Percentiles rank a stretch among this genome's conserved stretches.
These are phyloP conservation scores for Meta bourneti DNA, from an alignment of 2,888 invertebrate species.

Conservation along the genomic window DNA sequence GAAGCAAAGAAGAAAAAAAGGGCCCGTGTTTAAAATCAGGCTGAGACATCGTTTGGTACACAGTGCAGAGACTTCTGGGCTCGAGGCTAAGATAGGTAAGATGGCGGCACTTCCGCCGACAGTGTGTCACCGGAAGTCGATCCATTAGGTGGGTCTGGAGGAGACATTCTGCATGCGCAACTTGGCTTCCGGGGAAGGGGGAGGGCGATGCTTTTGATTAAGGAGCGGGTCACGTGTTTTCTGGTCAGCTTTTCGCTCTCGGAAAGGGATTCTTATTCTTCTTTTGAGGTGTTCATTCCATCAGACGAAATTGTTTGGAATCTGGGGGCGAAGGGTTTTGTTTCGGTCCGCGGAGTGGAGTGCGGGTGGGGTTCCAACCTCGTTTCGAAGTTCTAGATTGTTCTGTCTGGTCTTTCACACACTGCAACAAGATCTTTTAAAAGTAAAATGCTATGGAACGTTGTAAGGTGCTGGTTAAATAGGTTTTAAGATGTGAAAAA, in stretches of 20 bases:
- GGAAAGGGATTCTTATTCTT: slow-evolving; percentile 12
- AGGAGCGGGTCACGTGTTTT: slow-evolving; percentile 70
- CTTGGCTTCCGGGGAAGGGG: slow-evolving; percentile 59
- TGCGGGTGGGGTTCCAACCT: not conserved
- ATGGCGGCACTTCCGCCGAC: slow-evolving; percentile 74
- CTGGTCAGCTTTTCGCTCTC: slow-evolving; percentile 53
- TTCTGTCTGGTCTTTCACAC: too few relatives aligned
- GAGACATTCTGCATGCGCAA: slow-evolving; percentile 75
- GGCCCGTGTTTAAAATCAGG: slow-evolving; percentile 67
- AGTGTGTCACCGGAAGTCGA: slow-evolving; percentile 77
- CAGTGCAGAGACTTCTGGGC: slow-evolving; percentile 41
- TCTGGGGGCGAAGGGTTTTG: not conserved
- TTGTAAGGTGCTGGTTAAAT: too few relatives aligned
- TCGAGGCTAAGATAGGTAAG: slow-evolving; percentile 67
- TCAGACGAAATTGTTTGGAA: slow-evolving; percentile 28
- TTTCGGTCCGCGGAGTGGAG: not conserved
- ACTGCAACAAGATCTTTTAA: too few relatives aligned
- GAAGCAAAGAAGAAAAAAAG: slow-evolving; percentile 33
- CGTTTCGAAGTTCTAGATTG: too few relatives aligned
- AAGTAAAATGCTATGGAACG: too few relatives aligned
- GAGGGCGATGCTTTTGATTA: slow-evolving; percentile 61
- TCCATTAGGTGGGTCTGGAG: slow-evolving; percentile 76
- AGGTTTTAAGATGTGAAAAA: too few relatives aligned
- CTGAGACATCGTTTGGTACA: slow-evolving; percentile 64
- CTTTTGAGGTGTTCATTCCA: slow-evolving; percentile 47